Conservation (phyloP, 92 coral and sea anemone species). For the Paramuricea clavata region DNA sequence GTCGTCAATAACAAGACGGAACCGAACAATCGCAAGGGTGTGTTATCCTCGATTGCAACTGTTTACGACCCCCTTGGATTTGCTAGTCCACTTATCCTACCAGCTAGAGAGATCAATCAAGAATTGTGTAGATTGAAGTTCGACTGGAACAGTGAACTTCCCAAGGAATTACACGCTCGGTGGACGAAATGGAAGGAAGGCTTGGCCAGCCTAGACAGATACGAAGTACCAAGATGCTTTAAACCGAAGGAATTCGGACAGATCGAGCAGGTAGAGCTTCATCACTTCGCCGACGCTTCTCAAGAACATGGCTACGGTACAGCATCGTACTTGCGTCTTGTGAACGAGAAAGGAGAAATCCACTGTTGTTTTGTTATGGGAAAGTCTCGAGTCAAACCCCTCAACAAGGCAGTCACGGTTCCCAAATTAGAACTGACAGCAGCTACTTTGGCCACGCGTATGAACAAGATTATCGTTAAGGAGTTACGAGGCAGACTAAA, state of each 20-base stretch:
- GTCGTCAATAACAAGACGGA: slow-evolving; percentile 29
- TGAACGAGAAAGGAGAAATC: slow-evolving; percentile 39
- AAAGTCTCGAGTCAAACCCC: slow-evolving; percentile 57
- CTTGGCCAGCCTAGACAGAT: slow-evolving; percentile 41
- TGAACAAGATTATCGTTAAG: slow-evolving; percentile 49
- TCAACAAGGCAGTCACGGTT: slow-evolving; percentile 59
- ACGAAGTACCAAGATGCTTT: slow-evolving; percentile 63
- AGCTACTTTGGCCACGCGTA: slow-evolving; percentile 58
- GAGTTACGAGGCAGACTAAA: slow-evolving; percentile 54
- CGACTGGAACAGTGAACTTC: slow-evolving; percentile 69
- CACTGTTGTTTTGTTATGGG: slow-evolving; percentile 52
- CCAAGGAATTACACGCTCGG: slow-evolving; percentile 35
- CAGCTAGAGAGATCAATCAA: slow-evolving; percentile 77
- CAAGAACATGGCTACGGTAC: slow-evolving; percentile 62
- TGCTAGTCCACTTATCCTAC: slow-evolving; percentile 67
- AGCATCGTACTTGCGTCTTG: slow-evolving; percentile 29
- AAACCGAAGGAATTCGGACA: slow-evolving; percentile 60
- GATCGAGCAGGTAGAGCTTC: slow-evolving; percentile 12
- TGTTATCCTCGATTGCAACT: slow-evolving; percentile 72
- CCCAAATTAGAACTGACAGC: slow-evolving; percentile 73
- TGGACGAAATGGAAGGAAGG: slow-evolving; percentile 68
- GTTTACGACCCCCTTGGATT: slow-evolving; percentile 77
- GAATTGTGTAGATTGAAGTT: slow-evolving; percentile 71
- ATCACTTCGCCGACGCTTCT: slow-evolving; percentile 55
- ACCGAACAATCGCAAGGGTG: slow-evolving; percentile 72